A percentile compares a stretch with the other conserved stretches of the same genome.
Conservation (phyloP, 2,113 vertebrate genomes). For the Microtus pennsylvanicus region DNA sequence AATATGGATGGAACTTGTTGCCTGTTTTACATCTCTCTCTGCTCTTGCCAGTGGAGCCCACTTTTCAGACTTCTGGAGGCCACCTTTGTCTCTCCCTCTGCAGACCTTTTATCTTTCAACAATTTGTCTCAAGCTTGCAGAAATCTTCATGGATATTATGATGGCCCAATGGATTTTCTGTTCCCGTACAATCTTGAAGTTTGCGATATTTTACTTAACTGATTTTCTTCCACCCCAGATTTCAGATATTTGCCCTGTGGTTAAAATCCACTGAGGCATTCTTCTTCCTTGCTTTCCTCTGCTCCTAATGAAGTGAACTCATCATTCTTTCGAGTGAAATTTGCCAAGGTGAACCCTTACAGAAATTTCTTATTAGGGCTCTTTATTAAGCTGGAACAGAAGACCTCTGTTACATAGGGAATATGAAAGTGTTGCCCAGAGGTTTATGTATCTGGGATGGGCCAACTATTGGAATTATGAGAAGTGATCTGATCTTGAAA, state of each 20-base stretch:
- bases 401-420: not conserved
- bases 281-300: not conserved
- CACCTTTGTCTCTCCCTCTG: not conserved
- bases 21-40: not conserved
- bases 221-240: not conserved
- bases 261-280: not conserved
- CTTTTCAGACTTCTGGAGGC: not conserved
- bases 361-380: not conserved
- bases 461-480: not conserved
- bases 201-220: not conserved
- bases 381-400: not conserved
- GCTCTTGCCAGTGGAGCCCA: not conserved
- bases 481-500: not conserved
- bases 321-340: not conserved
- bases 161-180: not conserved
- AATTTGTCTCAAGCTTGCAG: not conserved
- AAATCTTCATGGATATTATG: not conserved
- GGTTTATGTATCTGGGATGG: not conserved
- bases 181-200: not conserved
- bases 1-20: accelerated
- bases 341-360: not conserved
- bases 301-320: not conserved
- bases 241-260: not conserved
- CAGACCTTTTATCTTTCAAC: not conserved
- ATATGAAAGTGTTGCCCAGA: not conserved